Percentiles rank a stretch among this genome's conserved stretches.
These are phyloP conservation scores for Colletes gigas DNA, from an alignment of 1,140 invertebrate species.

Conservation along the genomic window DNA sequence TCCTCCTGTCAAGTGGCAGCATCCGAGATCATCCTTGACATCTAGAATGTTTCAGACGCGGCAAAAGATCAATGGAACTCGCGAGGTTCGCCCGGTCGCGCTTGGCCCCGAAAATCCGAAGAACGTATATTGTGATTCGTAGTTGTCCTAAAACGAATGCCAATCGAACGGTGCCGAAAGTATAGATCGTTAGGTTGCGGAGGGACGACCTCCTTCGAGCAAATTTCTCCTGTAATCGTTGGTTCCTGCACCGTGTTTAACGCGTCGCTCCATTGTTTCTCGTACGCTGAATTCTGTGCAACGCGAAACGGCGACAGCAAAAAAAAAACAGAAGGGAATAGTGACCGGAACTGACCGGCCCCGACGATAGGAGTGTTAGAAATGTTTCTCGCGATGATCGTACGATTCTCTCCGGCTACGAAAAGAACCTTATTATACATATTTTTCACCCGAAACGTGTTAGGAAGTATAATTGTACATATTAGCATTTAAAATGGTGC, in stretches of 20 bases:
- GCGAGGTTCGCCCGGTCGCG: not conserved
- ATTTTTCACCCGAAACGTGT: constrained; percentile 49
- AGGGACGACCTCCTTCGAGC: not conserved
- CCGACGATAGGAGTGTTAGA: not conserved
- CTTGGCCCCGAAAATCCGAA: not conserved
- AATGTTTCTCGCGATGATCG: not conserved
- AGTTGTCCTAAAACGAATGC: constrained; percentile 30
- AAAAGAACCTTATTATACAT: constrained; percentile 37
- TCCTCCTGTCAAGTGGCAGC: not conserved
- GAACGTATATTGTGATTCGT: constrained; percentile 26
- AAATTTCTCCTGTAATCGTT: constrained; percentile 33
- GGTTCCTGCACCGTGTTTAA: constrained; percentile 28
- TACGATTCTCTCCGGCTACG: not conserved
- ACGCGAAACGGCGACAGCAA: constrained; percentile 39
- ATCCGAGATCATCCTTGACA: constrained; percentile 14
- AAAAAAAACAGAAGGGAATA: not conserved
- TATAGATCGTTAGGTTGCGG: constrained; percentile 2
- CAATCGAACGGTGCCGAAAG: constrained; percentile 51
- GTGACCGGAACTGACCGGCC: not conserved
- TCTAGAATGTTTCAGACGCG: not conserved
- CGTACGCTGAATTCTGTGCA: constrained; percentile 24
- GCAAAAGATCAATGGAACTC: not conserved
- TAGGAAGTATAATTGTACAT: constrained; percentile 30
- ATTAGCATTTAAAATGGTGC: constrained; percentile 38
- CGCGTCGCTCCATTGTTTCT: not conserved